Percentiles rank a stretch among this genome's conserved stretches.
Evolutionary conservation across 2,113 vertebrate genomes (phyloP).

Genomic region (Pedionomus torquatus): DNA sequence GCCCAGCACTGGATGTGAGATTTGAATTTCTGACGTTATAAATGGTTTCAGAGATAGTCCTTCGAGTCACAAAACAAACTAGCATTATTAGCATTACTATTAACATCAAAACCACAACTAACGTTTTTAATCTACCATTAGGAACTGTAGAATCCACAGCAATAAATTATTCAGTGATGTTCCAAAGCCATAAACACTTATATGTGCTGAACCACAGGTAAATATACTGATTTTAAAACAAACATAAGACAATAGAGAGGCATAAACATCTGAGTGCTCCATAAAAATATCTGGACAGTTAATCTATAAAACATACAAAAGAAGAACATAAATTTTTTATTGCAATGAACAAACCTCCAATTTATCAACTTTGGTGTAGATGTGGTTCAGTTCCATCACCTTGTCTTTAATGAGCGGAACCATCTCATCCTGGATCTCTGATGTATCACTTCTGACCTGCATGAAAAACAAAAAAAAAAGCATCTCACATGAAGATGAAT

Average conservation of each 20-base stretch:
- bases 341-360: constrained; percentile 57
- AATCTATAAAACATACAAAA: background rate
- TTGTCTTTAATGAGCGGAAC: constrained; percentile 48
- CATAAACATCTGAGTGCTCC: background rate
- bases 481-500: background rate
- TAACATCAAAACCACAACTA: background rate
- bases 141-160: background rate
- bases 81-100: background rate
- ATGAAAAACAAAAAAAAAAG: background rate
- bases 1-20: background rate
- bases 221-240: background rate
- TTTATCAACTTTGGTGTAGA: constrained; percentile 59
- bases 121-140: background rate
- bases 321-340: background rate
- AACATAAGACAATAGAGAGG: background rate
- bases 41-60: background rate
- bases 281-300: background rate
- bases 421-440: constrained; percentile 50
- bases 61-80: background rate
- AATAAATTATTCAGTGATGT: background rate
- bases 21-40: background rate
- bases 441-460: constrained; percentile 67
- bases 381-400: constrained; percentile 47
- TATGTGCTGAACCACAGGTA: background rate
- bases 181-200: background rate